A percentile compares a stretch with the other conserved stretches of the same genome.
Conservation (phyloP, 2,113 vertebrate genomes). For the Silurus meridionalis region DNA sequence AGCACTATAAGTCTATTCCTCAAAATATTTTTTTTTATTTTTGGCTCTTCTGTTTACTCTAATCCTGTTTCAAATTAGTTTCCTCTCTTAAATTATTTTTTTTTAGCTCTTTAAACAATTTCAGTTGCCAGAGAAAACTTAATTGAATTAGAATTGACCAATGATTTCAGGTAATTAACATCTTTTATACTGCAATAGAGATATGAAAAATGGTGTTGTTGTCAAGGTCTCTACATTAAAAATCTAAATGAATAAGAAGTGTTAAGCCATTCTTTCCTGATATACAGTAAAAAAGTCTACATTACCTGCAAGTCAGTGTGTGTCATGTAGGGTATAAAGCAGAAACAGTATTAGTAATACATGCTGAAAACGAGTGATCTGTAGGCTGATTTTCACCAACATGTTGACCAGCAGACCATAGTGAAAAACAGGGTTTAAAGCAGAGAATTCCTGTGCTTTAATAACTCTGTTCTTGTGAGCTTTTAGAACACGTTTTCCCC, state of each 20-base stretch:
- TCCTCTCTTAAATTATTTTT: not conserved
- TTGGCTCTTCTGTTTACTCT: not conserved
- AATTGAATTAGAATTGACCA: not conserved
- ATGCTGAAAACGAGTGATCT: constrained; percentile 3
- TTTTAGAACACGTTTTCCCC: not conserved
- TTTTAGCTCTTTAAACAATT: not conserved
- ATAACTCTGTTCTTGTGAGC: not conserved
- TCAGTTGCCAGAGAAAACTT: not conserved
- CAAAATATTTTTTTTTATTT: not conserved
- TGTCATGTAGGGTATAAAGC: not conserved
- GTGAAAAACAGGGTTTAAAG: not conserved
- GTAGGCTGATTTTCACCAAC: not conserved
- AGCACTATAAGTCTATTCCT: not conserved
- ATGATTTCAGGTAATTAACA: not conserved
- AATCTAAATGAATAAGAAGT: not conserved
- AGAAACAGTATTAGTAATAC: not conserved
- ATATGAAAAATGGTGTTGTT: not conserved
- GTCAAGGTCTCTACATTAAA: not conserved
- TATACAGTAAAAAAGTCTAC: not conserved
- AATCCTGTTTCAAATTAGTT: not conserved
- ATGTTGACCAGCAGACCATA: not conserved
- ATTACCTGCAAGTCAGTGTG: not conserved
- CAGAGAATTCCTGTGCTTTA: not conserved
- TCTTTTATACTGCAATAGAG: not conserved
- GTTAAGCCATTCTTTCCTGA: not conserved